phyloP scores from a whole-genome alignment of 1,140 invertebrate genomes.

The Mylabris phalerata region DNA sequence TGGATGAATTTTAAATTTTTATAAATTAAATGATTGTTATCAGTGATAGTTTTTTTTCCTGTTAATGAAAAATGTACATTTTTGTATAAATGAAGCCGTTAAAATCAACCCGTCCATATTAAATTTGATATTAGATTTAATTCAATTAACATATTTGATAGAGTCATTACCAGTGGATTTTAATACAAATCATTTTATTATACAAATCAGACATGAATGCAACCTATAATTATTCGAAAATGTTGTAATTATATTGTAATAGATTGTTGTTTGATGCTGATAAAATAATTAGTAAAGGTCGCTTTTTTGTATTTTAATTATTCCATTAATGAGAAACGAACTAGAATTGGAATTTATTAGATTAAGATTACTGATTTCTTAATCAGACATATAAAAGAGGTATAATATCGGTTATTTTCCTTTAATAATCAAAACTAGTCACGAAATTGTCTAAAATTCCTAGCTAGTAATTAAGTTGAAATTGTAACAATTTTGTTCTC shows the following conservation, averaged over 20 bases:
- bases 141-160: slow-evolving; percentile 11
- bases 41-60: background rate
- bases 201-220: slow-evolving; percentile 8
- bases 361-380: no score
- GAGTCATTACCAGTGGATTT: slow-evolving; percentile 11
- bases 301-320: no score
- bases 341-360: no score
- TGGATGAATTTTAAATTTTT: slow-evolving; percentile 7
- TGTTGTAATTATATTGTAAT: slow-evolving; percentile 13
- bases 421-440: no score
- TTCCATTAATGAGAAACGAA: no score
- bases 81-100: slow-evolving; percentile 12
- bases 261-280: slow-evolving; percentile 10
- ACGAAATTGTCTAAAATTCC: no score
- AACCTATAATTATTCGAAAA: slow-evolving; percentile 12
- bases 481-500: background rate
- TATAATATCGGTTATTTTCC: no score
- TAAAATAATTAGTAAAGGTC: slow-evolving; percentile 6
- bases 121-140: slow-evolving; percentile 10
- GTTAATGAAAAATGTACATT: slow-evolving; percentile 5
- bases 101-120: slow-evolving; percentile 11
- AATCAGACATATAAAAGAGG: no score
- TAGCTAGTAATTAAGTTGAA: no score
- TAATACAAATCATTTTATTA: slow-evolving; percentile 17
- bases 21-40: slow-evolving; percentile 5